Evolutionary conservation across 2,888 invertebrate species (phyloP).

Genomic region (Megalurothrips usitatus): DNA sequence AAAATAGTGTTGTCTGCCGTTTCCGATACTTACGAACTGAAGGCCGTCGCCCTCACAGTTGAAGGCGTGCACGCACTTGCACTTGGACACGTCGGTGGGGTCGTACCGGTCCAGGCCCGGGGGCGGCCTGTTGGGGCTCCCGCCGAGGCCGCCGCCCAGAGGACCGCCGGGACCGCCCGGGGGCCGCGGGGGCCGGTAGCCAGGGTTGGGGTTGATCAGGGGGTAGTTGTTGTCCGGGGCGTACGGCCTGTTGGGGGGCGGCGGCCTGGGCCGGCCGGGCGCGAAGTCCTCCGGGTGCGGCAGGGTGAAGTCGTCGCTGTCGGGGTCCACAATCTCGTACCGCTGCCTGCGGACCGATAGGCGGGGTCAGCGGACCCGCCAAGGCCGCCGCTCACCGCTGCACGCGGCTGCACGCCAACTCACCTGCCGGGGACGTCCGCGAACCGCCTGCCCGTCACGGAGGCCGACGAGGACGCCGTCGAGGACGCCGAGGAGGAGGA

Average conservation of each 20-base stretch:
- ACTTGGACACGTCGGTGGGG: constrained; percentile 39
- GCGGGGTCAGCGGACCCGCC: not conserved
- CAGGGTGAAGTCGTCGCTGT: constrained; percentile 20
- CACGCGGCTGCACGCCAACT: not conserved
- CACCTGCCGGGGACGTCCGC: constrained; percentile 1
- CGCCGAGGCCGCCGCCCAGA: constrained; percentile 36
- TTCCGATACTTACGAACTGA: constrained; percentile 49
- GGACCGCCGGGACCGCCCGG: not conserved
- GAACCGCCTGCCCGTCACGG: not conserved
- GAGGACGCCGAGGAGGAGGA: not conserved
- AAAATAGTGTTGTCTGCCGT: not conserved
- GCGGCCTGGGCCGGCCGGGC: not conserved
- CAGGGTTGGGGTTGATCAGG: not conserved
- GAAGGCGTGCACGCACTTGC: constrained; percentile 54
- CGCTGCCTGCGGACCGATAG: not conserved
- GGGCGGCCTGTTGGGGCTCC: constrained; percentile 44
- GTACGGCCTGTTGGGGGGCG: constrained; percentile 3
- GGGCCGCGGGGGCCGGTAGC: not conserved
- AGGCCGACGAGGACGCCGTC: not conserved
- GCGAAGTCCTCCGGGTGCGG: constrained; percentile 9
- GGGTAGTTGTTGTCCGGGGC: not conserved
- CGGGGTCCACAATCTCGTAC: constrained; percentile 4
- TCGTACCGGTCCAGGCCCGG: constrained; percentile 45
- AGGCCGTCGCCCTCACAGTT: constrained; percentile 54
- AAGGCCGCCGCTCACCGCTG: too few species aligned